These are phyloP conservation scores for Cynoglossus semilaevis DNA, from an alignment of 2,113 vertebrate genomes.

Conservation along the genomic window DNA sequence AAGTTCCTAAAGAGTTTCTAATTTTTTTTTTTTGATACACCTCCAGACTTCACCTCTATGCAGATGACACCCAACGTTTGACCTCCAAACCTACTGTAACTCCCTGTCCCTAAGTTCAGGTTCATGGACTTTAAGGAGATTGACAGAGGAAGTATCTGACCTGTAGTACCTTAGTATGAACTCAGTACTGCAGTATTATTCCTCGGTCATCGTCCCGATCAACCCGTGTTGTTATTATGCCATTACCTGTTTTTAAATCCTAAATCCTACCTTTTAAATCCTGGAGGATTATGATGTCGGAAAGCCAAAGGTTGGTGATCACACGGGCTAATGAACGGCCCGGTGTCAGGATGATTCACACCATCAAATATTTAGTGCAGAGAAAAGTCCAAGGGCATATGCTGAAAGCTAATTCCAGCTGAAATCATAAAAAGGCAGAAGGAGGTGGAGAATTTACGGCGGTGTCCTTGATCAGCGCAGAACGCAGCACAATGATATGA, in stretches of 20 bases:
- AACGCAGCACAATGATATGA: background rate
- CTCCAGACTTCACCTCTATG: too few species aligned
- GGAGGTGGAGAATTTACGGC: constrained; percentile 18
- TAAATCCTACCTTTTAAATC: too few species aligned
- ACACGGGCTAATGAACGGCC: background rate
- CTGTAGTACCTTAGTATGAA: too few species aligned
- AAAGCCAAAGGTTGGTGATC: constrained; percentile 1
- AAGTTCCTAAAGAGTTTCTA: too few species aligned
- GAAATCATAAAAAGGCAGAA: constrained; percentile 3
- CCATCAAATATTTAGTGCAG: constrained; percentile 6
- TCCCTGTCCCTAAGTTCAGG: too few species aligned
- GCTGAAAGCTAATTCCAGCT: constrained; percentile 15
- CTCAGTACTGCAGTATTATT: too few species aligned
- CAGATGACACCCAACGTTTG: too few species aligned
- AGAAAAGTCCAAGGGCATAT: constrained; percentile 19
- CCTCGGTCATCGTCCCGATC: too few species aligned
- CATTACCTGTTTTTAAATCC: background rate
- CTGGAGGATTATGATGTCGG: background rate
- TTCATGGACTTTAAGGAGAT: too few species aligned
- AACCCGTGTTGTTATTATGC: background rate
- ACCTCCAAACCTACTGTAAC: too few species aligned
- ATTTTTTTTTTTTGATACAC: too few species aligned
- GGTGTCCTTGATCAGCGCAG: constrained; percentile 32
- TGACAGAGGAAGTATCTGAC: too few species aligned
- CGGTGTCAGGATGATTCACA: background rate